phyloP scores from a whole-genome alignment of 2,113 vertebrate genomes.

The Pelodiscus sinensis region DNA sequence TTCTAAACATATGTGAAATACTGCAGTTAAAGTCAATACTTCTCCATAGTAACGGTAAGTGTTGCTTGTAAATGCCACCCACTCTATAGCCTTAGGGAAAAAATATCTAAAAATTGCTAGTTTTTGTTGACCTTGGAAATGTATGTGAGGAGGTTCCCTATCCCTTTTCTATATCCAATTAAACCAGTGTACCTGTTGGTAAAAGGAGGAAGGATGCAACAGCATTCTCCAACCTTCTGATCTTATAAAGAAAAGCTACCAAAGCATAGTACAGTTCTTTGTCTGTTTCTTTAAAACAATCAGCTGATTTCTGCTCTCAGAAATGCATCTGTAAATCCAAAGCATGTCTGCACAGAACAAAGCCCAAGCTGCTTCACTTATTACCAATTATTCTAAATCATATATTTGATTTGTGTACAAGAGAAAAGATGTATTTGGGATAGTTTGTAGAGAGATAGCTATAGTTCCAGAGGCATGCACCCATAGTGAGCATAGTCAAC shows the following conservation, averaged over 20 bases:
- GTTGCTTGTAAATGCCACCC: background rate
- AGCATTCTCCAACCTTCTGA: background rate
- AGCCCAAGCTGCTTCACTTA: background rate
- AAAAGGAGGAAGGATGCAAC: background rate
- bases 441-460: background rate
- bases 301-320: background rate
- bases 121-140: background rate
- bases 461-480: rapidly evolving
- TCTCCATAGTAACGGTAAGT: background rate
- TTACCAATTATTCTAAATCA: background rate
- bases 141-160: background rate
- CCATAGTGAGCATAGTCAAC: background rate
- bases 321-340: rapidly evolving
- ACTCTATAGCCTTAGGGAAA: background rate
- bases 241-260: background rate
- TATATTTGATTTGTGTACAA: background rate
- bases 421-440: background rate
- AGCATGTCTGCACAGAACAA: background rate
- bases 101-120: background rate
- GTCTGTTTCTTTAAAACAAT: background rate
- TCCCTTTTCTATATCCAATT: background rate
- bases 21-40: background rate
- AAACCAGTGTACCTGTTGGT: background rate
- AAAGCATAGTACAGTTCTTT: background rate
- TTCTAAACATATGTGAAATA: background rate